phyloP scores from a whole-genome alignment of 2,113 vertebrate genomes.

The Okapia johnstoni region DNA sequence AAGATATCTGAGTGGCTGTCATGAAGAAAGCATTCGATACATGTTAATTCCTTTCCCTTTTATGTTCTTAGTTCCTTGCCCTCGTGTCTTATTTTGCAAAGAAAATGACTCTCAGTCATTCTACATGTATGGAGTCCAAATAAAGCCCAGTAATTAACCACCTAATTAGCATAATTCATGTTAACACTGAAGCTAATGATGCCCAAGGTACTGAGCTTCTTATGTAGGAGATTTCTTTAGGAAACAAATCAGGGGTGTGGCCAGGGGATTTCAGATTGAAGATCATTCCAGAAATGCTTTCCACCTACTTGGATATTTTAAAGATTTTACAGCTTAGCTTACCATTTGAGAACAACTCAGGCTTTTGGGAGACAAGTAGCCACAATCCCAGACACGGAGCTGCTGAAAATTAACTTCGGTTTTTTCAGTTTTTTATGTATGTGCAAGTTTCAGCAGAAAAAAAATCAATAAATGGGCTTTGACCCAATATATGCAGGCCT shows the following conservation, averaged over 20 bases:
- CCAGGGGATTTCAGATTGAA: not conserved
- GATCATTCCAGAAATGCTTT: not conserved
- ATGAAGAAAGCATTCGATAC: not conserved
- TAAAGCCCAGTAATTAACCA: not conserved
- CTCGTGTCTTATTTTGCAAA: not conserved
- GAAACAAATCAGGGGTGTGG: not conserved
- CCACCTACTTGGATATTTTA: not conserved
- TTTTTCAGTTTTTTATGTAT: not conserved
- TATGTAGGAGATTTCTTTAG: not conserved
- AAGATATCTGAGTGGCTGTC: not conserved
- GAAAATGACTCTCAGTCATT: not conserved
- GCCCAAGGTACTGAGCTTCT: not conserved
- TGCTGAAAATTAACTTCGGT: slow-evolving; percentile 49
- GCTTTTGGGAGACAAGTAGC: not conserved
- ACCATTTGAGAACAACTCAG: not conserved
- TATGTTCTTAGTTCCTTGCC: not conserved
- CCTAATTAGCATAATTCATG: not conserved
- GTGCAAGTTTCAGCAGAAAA: not conserved
- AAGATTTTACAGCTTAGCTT: not conserved
- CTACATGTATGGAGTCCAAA: not conserved
- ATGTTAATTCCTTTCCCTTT: not conserved
- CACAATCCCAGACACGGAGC: not conserved
- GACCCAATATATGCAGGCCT: not conserved
- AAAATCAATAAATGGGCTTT: slow-evolving; percentile 27
- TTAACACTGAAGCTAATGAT: not conserved